Percentiles rank a stretch among this genome's conserved stretches.
Conservation (phyloP, 2,113 vertebrate genomes). For the Scytalopus superciliaris region DNA sequence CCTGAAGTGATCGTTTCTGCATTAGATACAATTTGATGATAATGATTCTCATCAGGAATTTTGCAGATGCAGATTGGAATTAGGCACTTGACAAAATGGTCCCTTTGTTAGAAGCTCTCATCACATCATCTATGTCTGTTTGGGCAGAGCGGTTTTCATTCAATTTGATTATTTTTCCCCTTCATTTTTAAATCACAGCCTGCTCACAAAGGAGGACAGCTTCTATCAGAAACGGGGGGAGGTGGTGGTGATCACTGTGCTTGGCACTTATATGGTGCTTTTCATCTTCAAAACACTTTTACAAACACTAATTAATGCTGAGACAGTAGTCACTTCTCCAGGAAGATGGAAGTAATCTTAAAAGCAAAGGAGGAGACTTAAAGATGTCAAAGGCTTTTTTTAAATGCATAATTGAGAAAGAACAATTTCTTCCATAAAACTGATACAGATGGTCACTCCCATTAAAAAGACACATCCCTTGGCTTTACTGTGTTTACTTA, state of each 20-base stretch:
- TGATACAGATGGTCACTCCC: background rate
- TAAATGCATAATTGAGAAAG: background rate
- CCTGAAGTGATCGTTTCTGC: background rate
- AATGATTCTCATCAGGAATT: constrained; percentile 41
- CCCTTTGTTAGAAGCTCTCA: constrained; percentile 49
- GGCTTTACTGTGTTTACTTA: background rate
- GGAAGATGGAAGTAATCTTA: constrained; percentile 19
- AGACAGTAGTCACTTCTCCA: constrained; percentile 41
- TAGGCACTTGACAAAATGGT: constrained; percentile 44
- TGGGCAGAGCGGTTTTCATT: background rate
- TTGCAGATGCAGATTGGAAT: constrained; percentile 39
- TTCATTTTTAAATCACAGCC: constrained; percentile 41
- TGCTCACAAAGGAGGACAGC: constrained; percentile 26
- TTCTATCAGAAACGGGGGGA: background rate
- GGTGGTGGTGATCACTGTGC: constrained; percentile 12
- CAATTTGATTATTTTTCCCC: constrained; percentile 45
- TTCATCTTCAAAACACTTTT: constrained; percentile 57
- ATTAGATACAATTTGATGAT: background rate
- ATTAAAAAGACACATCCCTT: background rate
- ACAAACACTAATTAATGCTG: constrained; percentile 61
- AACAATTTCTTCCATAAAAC: constrained; percentile 10
- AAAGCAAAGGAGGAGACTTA: constrained; percentile 28
- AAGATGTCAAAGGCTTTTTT: background rate
- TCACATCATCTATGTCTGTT: background rate
- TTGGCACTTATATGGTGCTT: constrained; percentile 12